These are phyloP conservation scores for Sitophilus oryzae DNA, from an alignment of 1,140 invertebrate genomes.

Conservation along the genomic window DNA sequence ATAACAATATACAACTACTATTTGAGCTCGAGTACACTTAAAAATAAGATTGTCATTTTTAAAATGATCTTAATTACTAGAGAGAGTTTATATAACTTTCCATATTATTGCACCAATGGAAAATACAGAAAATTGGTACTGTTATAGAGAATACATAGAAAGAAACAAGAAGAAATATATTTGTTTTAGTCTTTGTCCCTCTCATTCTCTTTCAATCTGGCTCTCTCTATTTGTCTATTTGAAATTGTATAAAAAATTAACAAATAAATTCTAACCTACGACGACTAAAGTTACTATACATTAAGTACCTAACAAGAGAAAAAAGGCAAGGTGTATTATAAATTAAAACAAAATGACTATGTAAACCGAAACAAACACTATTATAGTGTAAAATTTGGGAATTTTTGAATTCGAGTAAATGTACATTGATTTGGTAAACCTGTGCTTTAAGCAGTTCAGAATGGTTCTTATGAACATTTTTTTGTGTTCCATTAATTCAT, in stretches of 20 bases:
- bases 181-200: not conserved
- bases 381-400: not conserved
- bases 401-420: no score
- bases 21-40: slow-evolving; percentile 20
- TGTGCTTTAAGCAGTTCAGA: no score
- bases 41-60: not conserved
- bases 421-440: no score
- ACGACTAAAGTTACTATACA: slow-evolving; percentile 13
- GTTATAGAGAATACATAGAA: no score
- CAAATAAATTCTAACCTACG: slow-evolving; percentile 1
- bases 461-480: no score
- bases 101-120: no score
- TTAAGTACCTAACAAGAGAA: slow-evolving; percentile 7
- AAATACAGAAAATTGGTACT: no score
- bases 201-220: not conserved
- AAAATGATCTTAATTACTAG: not conserved
- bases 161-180: no score
- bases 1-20: slow-evolving; percentile 28
- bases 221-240: not conserved
- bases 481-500: no score
- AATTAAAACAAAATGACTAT: slow-evolving; percentile 9
- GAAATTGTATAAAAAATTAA: not conserved
- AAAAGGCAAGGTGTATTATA: slow-evolving; percentile 18
- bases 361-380: not conserved
- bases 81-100: no score